phyloP scores from a whole-genome alignment of 2,113 vertebrate species.

The Phalacrocorax aristotelis region DNA sequence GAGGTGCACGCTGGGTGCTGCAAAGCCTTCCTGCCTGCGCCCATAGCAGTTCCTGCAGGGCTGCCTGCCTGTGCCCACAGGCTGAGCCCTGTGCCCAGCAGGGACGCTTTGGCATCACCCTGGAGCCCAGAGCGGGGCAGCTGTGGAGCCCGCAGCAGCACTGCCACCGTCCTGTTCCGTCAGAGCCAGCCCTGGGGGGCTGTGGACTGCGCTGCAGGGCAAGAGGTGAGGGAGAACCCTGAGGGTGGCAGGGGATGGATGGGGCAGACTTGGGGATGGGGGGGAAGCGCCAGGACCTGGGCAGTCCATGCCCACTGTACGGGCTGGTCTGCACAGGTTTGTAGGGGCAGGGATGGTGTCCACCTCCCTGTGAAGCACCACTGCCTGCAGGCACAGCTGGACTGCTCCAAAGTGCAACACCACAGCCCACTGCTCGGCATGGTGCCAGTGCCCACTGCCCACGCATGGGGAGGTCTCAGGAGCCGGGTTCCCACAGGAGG shows the following conservation, averaged over 20 bases:
- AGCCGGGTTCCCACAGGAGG: neutral
- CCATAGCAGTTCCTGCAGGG: neutral
- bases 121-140: neutral
- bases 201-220: neutral
- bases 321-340: fast-evolving
- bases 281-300: neutral
- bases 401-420: neutral
- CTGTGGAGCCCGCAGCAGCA: neutral
- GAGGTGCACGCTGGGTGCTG: neutral
- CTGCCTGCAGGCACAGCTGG: fast-evolving
- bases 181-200: neutral
- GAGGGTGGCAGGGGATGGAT: neutral
- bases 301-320: neutral
- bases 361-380: neutral
- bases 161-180: neutral
- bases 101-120: neutral
- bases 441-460: fast-evolving
- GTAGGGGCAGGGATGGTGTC: neutral
- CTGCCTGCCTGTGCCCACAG: neutral
- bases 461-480: fast-evolving
- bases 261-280: neutral
- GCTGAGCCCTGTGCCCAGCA: neutral
- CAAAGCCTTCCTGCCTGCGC: neutral
- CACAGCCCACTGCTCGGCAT: fast-evolving
- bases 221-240: neutral